Evolutionary conservation across 2,797 vertebrate genomes (phyloP).

Genomic region (Delichon dasypus): DNA sequence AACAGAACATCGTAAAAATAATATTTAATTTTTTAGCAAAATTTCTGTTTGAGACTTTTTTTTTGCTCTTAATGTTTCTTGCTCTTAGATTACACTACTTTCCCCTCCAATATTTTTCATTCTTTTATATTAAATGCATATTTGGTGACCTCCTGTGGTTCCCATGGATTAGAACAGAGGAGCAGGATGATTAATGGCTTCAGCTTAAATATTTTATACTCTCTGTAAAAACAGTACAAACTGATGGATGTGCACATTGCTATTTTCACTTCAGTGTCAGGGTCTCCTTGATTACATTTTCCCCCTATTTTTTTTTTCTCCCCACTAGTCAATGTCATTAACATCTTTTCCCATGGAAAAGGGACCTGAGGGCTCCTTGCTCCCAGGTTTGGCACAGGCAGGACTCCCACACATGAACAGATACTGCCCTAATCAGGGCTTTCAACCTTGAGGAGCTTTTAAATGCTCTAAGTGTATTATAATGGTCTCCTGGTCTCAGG

Average conservation of each 20-base stretch:
- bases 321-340: neutral
- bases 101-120: conserved; percentile 28
- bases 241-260: conserved; percentile 53
- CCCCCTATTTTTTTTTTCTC: neutral
- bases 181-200: conserved; percentile 57
- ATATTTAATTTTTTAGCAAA: neutral
- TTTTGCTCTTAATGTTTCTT: neutral
- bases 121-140: conserved; percentile 65
- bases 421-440: conserved; percentile 57
- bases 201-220: conserved; percentile 68
- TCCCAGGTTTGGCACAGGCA: conserved; percentile 7
- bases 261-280: conserved; percentile 19
- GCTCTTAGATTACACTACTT: neutral
- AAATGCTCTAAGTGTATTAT: conserved; percentile 66
- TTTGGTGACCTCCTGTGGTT: conserved; percentile 70
- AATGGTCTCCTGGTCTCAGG: conserved; percentile 65
- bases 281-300: conserved; percentile 31
- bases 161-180: conserved; percentile 58
- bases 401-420: conserved; percentile 18
- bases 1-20: neutral
- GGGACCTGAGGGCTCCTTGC: neutral
- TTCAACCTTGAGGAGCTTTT: conserved; percentile 66
- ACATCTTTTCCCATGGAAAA: conserved; percentile 31
- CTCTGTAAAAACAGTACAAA: conserved; percentile 59
- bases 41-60: neutral